Percentiles rank a stretch among this genome's conserved stretches.
These are phyloP conservation scores for Cuniculus paca DNA, from an alignment of 2,797 vertebrate species.

Conservation along the genomic window DNA sequence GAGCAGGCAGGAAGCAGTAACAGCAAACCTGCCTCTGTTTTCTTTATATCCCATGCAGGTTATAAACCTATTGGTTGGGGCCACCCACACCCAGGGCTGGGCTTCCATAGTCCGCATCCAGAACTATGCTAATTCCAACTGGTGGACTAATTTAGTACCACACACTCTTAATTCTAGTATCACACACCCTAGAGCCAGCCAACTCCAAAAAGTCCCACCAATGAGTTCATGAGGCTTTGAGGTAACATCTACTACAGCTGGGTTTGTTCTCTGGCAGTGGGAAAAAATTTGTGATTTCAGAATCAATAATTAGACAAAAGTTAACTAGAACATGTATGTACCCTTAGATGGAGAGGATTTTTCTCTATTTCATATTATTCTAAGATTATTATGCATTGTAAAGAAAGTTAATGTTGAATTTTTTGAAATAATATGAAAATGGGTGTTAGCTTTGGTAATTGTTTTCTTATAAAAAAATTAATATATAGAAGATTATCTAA, in stretches of 20 bases:
- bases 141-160: background rate
- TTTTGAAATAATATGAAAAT: constrained; percentile 34
- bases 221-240: background rate
- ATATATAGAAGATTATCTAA: background rate
- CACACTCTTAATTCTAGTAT: background rate
- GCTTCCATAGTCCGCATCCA: background rate
- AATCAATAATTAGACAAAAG: background rate
- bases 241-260: background rate
- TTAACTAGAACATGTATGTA: background rate
- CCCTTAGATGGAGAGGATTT: background rate
- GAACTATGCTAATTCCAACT: background rate
- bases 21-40: background rate
- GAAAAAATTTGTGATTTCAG: background rate
- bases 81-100: background rate
- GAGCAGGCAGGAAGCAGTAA: background rate
- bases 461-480: background rate
- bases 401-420: background rate
- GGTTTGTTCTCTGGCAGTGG: background rate
- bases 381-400: background rate
- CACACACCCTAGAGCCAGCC: background rate
- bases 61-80: background rate
- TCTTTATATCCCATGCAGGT: background rate
- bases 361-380: background rate
- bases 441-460: background rate
- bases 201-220: background rate